Evolutionary conservation across 2,888 invertebrate genomes (phyloP), one percentile per base, ranked within the genome.

Genomic region (Plusia festucae): DNA sequence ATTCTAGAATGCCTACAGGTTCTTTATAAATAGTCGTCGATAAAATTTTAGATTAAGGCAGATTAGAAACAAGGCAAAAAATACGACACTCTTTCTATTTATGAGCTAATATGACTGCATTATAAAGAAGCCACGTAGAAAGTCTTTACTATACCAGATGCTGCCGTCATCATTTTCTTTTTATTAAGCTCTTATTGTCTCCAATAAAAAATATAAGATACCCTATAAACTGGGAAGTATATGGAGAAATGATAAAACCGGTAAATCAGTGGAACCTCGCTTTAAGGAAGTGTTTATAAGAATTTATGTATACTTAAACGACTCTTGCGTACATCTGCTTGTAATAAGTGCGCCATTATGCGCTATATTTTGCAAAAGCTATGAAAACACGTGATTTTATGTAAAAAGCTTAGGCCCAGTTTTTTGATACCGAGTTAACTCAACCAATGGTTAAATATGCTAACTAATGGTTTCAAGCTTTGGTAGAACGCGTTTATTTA

Each of bases 181-280:
- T 92, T 93, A 92, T 90, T 90, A 90, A 85, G 72, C 83, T 89
- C 90, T 91, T 93, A 93, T 93, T 93, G 92, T 93, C 89, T 90
- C 74, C 90, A 90, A 92, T 93, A 92, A 93, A 93, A 92, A 91
- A 88, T 90, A 87, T 87, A 87, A 89, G 88, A 91, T 88, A 82
- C 85, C 81, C 87, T 82, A 88, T 92, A 93, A 93, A 92, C 86
- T 88, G 88, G 87, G 87, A 62, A 46, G 57, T 49, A 54, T 66
- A 76, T 52, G 46, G 60, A 90, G 87, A 78, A 84, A 82, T 84
- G 85, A 88, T 89, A 88, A 88, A 87, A 82, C 73, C 71, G 70
- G 82, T 82, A 85, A 83, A 84, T 87, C 82, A 83, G 65, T 66
- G 72, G 53, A 68, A 58, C 65, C 64, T 56, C 44, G 30, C 46